Evolutionary conservation across 2,797 vertebrate genomes (phyloP).

Genomic region (Clarias pachynema): DNA sequence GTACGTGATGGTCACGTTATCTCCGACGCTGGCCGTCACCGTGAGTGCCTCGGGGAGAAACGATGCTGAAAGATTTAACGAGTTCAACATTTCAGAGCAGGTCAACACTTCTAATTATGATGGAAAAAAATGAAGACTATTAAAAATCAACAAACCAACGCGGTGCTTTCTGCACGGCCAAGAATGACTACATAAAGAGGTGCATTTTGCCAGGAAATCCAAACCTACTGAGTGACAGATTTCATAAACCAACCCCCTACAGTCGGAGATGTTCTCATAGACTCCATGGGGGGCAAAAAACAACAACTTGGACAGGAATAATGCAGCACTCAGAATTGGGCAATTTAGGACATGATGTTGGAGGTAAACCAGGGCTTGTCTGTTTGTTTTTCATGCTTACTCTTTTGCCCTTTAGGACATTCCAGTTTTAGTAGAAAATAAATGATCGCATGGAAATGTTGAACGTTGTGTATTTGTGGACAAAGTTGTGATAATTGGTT

Average conservation of each 20-base stretch:
- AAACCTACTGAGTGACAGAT: constrained; percentile 5
- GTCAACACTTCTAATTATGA: neutral
- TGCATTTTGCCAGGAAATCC: constrained; percentile 39
- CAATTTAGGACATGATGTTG: constrained; percentile 18
- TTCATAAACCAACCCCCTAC: constrained; percentile 18
- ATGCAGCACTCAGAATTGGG: neutral
- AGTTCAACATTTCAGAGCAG: constrained; percentile 16
- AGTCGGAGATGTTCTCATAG: constrained; percentile 32
- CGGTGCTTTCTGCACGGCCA: constrained; percentile 6
- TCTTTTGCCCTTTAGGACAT: constrained; percentile 8
- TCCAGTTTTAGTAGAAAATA: constrained; percentile 20
- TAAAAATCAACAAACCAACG: constrained; percentile 6
- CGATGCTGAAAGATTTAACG: constrained; percentile 68
- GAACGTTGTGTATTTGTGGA: constrained; percentile 2
- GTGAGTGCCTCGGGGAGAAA: constrained; percentile 82
- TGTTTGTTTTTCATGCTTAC: constrained; percentile 26
- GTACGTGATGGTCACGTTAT: constrained; percentile 81
- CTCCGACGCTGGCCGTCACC: constrained; percentile 81
- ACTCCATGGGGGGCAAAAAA: constrained; percentile 16
- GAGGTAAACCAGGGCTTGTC: neutral
- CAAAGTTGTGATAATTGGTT: neutral
- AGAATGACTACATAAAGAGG: constrained; percentile 45
- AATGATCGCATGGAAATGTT: constrained; percentile 3
- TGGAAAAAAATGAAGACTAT: neutral
- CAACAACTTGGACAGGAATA: constrained; percentile 32